phyloP scores from a whole-genome alignment of 2,888 invertebrate species.

The Netelia melanura region DNA sequence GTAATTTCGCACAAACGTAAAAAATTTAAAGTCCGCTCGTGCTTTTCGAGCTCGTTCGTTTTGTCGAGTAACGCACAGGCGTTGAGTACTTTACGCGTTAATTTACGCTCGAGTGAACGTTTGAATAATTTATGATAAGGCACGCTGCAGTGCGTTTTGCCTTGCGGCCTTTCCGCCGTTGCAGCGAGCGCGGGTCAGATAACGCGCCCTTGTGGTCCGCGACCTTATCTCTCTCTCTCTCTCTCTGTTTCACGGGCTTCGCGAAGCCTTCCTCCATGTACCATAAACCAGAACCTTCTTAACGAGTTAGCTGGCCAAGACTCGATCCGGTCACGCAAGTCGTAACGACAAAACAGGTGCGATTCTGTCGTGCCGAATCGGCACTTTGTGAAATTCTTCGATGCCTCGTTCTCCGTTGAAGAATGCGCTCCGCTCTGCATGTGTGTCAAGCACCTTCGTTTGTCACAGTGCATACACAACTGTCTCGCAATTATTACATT shows the following conservation, averaged over 20 bases:
- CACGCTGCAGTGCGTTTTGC: conserved; percentile 30
- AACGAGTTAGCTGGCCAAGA: background rate
- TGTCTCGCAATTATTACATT: conserved; percentile 46
- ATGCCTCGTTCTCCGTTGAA: background rate
- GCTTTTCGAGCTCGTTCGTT: background rate
- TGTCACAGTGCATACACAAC: conserved; percentile 55
- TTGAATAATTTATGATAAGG: conserved; percentile 79
- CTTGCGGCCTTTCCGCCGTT: conserved; percentile 66
- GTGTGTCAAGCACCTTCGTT: conserved; percentile 3
- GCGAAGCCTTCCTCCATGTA: background rate
- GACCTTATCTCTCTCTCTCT: conserved; percentile 75
- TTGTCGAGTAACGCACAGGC: conserved; percentile 28
- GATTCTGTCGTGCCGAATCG: conserved; percentile 11
- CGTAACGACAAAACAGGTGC: conserved; percentile 38
- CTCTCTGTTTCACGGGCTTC: conserved; percentile 39
- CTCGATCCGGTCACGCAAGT: conserved; percentile 50
- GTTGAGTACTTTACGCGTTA: conserved; percentile 62
- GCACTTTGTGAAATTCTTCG: conserved; percentile 9
- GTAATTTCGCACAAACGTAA: background rate
- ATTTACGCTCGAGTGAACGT: conserved; percentile 58
- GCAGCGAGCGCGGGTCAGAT: conserved; percentile 70
- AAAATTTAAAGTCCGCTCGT: background rate
- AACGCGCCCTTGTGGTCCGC: conserved; percentile 74
- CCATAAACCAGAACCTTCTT: background rate
- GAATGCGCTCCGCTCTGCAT: background rate